A percentile compares a stretch with the other conserved stretches of the same genome.
Conservation (phyloP, 2,888 invertebrate genomes). For the Lasioglossum calceatum region DNA sequence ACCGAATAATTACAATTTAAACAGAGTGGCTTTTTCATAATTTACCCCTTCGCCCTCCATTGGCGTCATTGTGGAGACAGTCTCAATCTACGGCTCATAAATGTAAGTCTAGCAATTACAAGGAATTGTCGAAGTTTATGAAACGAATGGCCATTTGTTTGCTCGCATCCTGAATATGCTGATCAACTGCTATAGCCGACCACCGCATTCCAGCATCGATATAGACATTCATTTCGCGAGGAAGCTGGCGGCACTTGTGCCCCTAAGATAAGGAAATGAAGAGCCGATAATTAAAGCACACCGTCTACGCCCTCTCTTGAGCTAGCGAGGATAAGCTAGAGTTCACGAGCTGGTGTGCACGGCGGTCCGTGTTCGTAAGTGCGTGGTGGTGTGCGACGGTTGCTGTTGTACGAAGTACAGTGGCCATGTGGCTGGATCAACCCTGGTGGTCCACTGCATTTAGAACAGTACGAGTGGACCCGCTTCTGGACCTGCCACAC, state of each 20-base stretch:
- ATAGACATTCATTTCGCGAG: slow-evolving; percentile 44
- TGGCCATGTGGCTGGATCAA: slow-evolving; percentile 75
- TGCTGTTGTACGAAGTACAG: slow-evolving; percentile 67
- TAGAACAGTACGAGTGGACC: slow-evolving; percentile 79
- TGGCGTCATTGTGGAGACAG: neutral
- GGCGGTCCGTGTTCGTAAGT: slow-evolving; percentile 32
- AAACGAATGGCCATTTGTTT: neutral
- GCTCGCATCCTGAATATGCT: no score
- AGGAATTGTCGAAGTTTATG: neutral
- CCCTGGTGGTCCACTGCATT: slow-evolving; percentile 78
- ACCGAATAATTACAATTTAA: neutral
- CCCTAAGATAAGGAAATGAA: slow-evolving; percentile 68
- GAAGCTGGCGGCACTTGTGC: slow-evolving; percentile 38
- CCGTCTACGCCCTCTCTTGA: slow-evolving; percentile 75
- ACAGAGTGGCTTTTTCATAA: neutral
- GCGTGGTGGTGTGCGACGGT: slow-evolving; percentile 46
- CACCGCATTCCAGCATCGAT: slow-evolving; percentile 13
- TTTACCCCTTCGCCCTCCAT: neutral
- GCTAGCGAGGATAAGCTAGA: slow-evolving; percentile 68
- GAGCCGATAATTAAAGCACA: slow-evolving; percentile 77
- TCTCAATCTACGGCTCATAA: neutral
- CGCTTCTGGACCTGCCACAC: slow-evolving; percentile 68
- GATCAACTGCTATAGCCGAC: neutral
- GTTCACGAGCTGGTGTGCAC: slow-evolving; percentile 29
- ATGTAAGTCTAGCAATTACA: neutral